These are phyloP conservation scores for Labeo catla DNA, from an alignment of 2,113 vertebrate genomes.

Conservation along the genomic window DNA sequence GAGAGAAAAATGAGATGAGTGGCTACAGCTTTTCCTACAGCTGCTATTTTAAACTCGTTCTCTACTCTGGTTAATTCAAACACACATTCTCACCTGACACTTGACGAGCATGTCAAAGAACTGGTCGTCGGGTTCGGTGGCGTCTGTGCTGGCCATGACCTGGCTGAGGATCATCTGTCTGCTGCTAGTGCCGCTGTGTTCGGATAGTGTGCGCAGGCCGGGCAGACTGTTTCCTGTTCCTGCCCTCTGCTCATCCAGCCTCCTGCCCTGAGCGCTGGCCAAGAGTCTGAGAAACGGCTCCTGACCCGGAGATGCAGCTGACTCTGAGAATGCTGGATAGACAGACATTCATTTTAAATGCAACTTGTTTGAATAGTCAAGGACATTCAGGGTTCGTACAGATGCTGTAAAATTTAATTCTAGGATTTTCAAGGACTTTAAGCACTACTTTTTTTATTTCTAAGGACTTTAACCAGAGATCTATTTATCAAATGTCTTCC, in stretches of 20 bases:
- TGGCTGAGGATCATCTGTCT: constrained; percentile 78
- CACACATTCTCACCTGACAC: constrained; percentile 81
- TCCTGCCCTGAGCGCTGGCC: constrained; percentile 81
- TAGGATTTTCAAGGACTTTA: no score
- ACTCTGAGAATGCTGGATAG: constrained; percentile 77
- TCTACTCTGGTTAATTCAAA: background rate
- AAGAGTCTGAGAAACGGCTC: constrained; percentile 82
- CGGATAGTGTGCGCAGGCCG: constrained; percentile 69
- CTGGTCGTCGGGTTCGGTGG: constrained; percentile 85
- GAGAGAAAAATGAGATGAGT: background rate
- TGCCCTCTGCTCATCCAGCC: constrained; percentile 84
- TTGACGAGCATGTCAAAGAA: constrained; percentile 95
- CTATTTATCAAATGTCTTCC: no score
- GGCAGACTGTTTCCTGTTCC: constrained; percentile 80
- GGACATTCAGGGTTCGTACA: background rate
- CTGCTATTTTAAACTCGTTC: background rate
- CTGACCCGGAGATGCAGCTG: constrained; percentile 75
- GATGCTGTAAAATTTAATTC: no score
- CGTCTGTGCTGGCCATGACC: constrained; percentile 78
- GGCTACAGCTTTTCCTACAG: background rate
- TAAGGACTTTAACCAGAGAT: no score
- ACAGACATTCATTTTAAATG: background rate
- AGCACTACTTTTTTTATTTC: no score
- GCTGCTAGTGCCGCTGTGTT: constrained; percentile 71
- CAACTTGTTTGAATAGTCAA: background rate